Percentiles rank a stretch among this genome's conserved stretches.
phyloP scores from a whole-genome alignment of 2,888 invertebrate species.

The Pseudococcus jackbeardsleyi region DNA sequence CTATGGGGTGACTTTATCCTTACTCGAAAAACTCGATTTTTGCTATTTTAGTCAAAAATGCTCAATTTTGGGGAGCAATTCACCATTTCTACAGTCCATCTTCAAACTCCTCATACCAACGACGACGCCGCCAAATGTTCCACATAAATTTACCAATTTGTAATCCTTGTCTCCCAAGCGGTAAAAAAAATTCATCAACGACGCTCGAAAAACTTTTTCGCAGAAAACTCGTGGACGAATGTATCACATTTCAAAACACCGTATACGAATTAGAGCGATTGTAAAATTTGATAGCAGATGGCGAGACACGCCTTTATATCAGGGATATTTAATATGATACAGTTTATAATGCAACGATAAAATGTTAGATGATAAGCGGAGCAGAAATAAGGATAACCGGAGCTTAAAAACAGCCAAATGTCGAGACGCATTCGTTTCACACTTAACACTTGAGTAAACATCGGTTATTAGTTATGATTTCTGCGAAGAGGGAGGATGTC shows the following conservation, averaged over 20 bases:
- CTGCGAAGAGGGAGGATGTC: constrained; percentile 15
- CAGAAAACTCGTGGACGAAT: background rate
- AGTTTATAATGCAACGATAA: constrained; percentile 62
- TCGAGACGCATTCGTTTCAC: constrained; percentile 64
- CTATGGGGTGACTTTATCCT: too few relatives aligned
- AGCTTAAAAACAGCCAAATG: constrained; percentile 63
- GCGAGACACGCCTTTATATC: constrained; percentile 57
- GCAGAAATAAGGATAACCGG: constrained; percentile 64
- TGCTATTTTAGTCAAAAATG: too few relatives aligned
- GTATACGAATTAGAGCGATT: constrained; percentile 14
- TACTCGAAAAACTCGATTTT: too few relatives aligned
- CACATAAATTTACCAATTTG: too few relatives aligned
- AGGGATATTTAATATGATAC: constrained; percentile 61
- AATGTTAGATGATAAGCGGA: constrained; percentile 63
- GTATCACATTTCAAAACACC: constrained; percentile 30
- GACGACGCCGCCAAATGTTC: too few relatives aligned
- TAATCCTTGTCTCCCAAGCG: background rate
- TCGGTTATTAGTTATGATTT: constrained; percentile 63
- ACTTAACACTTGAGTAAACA: constrained; percentile 64
- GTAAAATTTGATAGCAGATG: constrained; percentile 54
- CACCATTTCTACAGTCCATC: too few relatives aligned
- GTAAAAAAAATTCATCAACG: background rate
- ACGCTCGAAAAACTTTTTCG: background rate
- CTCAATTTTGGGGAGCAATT: too few relatives aligned
- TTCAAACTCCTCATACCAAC: too few relatives aligned